These are phyloP conservation scores for Stegodyphus mimosarum DNA, from an alignment of 1,140 invertebrate genomes.

Conservation along the genomic window DNA sequence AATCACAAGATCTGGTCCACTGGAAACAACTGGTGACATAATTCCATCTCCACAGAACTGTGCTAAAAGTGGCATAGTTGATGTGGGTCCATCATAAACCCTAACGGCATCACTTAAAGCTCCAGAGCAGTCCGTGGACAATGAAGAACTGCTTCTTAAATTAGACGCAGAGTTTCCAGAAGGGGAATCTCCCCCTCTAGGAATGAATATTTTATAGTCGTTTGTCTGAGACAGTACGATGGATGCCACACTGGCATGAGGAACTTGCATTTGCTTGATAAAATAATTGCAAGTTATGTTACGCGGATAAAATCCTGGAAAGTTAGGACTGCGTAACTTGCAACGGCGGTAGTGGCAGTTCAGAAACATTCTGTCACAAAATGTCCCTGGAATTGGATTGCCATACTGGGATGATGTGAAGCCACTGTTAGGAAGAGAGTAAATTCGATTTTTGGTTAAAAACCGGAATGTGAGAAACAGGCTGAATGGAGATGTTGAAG, in stretches of 20 bases:
- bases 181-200: conserved; percentile 18
- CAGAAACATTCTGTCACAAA: conserved; percentile 61
- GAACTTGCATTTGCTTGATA: conserved; percentile 53
- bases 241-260: conserved; percentile 42
- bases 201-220: conserved; percentile 63
- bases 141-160: conserved; percentile 1
- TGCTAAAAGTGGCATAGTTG: conserved; percentile 84
- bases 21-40: conserved; percentile 82
- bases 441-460: neutral
- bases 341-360: conserved; percentile 58
- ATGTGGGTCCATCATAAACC: conserved; percentile 86
- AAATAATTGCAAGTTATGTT: conserved; percentile 62
- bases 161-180: neutral
- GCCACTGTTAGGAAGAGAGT: neutral
- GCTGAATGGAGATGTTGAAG: conserved; percentile 54
- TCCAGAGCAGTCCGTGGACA: conserved; percentile 82
- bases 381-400: conserved; percentile 42
- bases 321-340: conserved; percentile 61
- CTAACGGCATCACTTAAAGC: conserved; percentile 76
- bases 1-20: conserved; percentile 85
- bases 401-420: conserved; percentile 35
- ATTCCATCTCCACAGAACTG: conserved; percentile 89
- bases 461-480: conserved; percentile 61
- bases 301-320: conserved; percentile 62
- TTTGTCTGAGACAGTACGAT: conserved; percentile 59